These are phyloP conservation scores for Eumaeus atala DNA, from an alignment of 1,140 invertebrate genomes.

Conservation along the genomic window DNA sequence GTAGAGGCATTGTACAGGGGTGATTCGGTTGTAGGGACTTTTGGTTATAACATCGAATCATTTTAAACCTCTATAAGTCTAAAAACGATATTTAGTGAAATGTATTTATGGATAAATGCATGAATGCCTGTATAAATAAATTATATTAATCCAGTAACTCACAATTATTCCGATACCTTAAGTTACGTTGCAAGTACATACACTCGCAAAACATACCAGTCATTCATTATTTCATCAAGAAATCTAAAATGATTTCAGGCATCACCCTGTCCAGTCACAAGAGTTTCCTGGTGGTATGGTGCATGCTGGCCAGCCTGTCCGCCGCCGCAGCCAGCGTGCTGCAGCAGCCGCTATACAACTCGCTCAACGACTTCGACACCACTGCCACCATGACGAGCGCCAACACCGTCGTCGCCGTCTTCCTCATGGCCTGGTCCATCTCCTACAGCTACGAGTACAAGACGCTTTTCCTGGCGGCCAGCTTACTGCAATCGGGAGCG, in stretches of 20 bases:
- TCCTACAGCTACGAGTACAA: slow-evolving; percentile 53
- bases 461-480: slow-evolving; percentile 58
- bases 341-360: slow-evolving; percentile 57
- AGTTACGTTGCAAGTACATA: no score
- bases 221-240: neutral
- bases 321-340: slow-evolving; percentile 49
- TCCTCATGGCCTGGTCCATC: slow-evolving; percentile 51
- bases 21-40: no score
- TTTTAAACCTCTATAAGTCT: no score
- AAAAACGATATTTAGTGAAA: no score
- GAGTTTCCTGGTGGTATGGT: slow-evolving; percentile 55
- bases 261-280: slow-evolving; percentile 47
- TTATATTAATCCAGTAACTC: no score
- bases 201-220: neutral
- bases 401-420: slow-evolving; percentile 46
- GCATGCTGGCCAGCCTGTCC: slow-evolving; percentile 56
- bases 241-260: slow-evolving; percentile 36
- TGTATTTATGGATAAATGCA: no score
- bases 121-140: no score
- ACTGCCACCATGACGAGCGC: slow-evolving; percentile 58
- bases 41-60: no score
- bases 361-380: slow-evolving; percentile 59
- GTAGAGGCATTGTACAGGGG: no score
- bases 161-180: no score
- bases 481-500: slow-evolving; percentile 45